Base-by-base conservation (phyloP, 2,888 invertebrate species). In the Drosophila prostipennis region DNA sequence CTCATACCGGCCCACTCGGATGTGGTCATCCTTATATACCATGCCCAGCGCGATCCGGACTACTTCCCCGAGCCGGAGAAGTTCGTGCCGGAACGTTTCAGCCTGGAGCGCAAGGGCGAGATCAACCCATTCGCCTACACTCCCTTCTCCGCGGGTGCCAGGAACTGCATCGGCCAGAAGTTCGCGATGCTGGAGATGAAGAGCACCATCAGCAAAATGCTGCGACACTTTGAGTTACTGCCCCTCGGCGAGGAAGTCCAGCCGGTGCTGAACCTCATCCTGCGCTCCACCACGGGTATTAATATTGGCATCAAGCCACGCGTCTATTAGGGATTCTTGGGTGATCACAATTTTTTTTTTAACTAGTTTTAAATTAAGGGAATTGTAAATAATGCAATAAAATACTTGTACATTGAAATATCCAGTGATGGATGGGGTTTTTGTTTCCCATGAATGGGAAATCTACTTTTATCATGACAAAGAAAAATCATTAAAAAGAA, bases 101-200 rank as follows among this genome's bases (percentile, higher is more conserved):
- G 69, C 8, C n/a, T 69, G 5, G 79, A 81, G 4, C 77, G 78
- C 32, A 74, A 63, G 11, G 74, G 74, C 8, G 91, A 91, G 3
- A 92, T 94, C 43, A 87, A 91, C 76, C 84, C 90, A 0, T 92
- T 88, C 48, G 82, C 89, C 13, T 91, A 78, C 57, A 76, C 89
- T 7, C 92, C 91, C 2, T 91, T 91, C 61, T 89, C 89, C 6
- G 91, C 91, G 0, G 91, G 92, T 1, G 89, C 91, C 0, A 87
- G 91, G 34, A 91, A 91, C 72, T 91, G 91, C 60, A 90, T 91
- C 68, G 91, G 91, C 0, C 92, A 91, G 61, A 91, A 91, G 71
- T 91, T 91, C 56, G 91, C 91, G 16, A 85, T 89, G 79, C 63
- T 91, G 11, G 91, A 91, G 77, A 89, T 91, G 81, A 91, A 91